phyloP scores from a whole-genome alignment of 2,113 vertebrate species.

The Ariopsis seemanni region DNA sequence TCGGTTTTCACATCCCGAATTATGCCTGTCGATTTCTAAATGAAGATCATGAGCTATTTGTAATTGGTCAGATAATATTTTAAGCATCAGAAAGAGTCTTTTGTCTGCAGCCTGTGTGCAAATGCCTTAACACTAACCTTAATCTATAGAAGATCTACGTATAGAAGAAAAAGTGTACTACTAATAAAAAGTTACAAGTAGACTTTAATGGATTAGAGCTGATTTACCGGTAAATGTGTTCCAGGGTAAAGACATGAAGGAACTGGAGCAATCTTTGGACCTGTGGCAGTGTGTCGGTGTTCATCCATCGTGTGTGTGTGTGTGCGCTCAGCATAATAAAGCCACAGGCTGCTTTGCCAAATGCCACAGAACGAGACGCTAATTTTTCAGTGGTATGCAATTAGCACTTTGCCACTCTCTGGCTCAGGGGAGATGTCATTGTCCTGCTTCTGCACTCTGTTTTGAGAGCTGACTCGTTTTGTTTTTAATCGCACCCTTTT shows the following conservation, averaged over 20 bases:
- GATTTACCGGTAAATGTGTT: conserved; percentile 26
- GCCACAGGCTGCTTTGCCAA: background rate
- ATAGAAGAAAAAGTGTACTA: background rate
- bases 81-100: background rate
- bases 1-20: background rate
- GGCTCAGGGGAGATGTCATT: background rate
- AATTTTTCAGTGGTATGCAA: conserved; percentile 8
- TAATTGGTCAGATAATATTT: background rate
- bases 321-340: conserved; percentile 32
- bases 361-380: conserved; percentile 7
- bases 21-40: background rate
- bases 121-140: background rate
- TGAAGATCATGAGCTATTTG: background rate
- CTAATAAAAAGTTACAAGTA: background rate
- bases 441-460: conserved; percentile 23
- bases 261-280: background rate
- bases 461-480: conserved; percentile 32
- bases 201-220: conserved; percentile 12
- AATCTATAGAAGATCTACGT: background rate
- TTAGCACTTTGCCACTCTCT: background rate
- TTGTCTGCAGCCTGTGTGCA: background rate
- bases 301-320: conserved; percentile 37
- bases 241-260: conserved; percentile 20
- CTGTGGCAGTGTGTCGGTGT: conserved; percentile 29
- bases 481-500: conserved; percentile 24